phyloP scores from a whole-genome alignment of 1,140 invertebrate species.

The Apocrypta bakeri region DNA sequence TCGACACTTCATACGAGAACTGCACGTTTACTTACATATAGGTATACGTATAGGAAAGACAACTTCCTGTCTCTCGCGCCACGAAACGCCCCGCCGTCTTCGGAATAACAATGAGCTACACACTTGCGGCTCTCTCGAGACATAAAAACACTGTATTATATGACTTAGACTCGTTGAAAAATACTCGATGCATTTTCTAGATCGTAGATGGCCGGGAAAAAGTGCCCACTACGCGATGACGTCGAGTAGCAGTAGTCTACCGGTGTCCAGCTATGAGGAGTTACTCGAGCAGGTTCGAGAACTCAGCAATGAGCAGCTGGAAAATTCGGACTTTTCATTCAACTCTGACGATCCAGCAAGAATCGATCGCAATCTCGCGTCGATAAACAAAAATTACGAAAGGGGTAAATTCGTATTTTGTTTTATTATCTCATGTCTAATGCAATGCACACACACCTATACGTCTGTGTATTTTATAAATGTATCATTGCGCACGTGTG shows the following conservation, averaged over 20 bases:
- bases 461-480: neutral
- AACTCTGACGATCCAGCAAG: constrained; percentile 60
- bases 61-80: neutral
- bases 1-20: no score
- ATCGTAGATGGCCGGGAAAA: constrained; percentile 40
- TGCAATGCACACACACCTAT: no score
- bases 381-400: constrained; percentile 62
- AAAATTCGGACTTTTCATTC: constrained; percentile 47
- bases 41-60: neutral
- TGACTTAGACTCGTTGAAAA: no score
- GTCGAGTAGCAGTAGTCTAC: constrained; percentile 58
- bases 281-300: constrained; percentile 74
- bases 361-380: constrained; percentile 67
- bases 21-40: neutral
- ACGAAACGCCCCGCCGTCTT: neutral
- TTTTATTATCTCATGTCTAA: no score
- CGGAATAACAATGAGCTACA: neutral
- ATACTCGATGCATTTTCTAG: neutral
- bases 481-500: neutral
- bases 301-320: constrained; percentile 74
- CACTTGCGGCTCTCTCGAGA: no score
- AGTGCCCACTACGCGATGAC: constrained; percentile 68
- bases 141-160: neutral
- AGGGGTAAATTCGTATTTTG: constrained; percentile 56
- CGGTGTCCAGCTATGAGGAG: constrained; percentile 75